These are phyloP conservation scores for Enteromius mattozi DNA, from an alignment of 2,797 vertebrate genomes.

Conservation along the genomic window DNA sequence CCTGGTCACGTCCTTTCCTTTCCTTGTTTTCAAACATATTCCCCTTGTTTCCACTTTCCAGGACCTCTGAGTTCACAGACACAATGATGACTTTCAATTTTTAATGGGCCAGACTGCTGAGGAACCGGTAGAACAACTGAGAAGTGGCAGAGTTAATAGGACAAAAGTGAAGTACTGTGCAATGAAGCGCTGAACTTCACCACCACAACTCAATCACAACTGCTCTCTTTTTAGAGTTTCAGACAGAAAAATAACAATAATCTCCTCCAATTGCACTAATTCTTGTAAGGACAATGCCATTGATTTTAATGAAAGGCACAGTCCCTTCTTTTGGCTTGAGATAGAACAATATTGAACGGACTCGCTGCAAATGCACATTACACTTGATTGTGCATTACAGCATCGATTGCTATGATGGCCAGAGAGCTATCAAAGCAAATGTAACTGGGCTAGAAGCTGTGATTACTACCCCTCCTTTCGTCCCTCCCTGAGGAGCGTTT, in stretches of 20 bases:
- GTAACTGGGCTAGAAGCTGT: constrained; percentile 42
- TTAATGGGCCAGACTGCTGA: constrained; percentile 27
- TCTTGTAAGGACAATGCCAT: constrained; percentile 54
- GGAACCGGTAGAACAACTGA: neutral
- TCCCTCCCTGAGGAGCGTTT: constrained; percentile 11
- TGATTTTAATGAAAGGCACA: constrained; percentile 55
- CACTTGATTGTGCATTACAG: constrained; percentile 57
- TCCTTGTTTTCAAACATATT: neutral
- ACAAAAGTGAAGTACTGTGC: constrained; percentile 6
- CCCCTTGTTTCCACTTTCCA: neutral
- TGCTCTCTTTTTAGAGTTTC: constrained; percentile 20
- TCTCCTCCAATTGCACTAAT: constrained; percentile 39
- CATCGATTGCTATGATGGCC: constrained; percentile 42
- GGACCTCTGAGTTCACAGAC: constrained; percentile 14
- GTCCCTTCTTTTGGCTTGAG: constrained; percentile 28
- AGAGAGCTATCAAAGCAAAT: constrained; percentile 43
- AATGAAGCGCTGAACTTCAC: constrained; percentile 27
- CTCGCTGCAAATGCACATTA: constrained; percentile 49
- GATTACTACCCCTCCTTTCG: constrained; percentile 33
- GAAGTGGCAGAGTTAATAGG: constrained; percentile 21
- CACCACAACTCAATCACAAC: constrained; percentile 33
- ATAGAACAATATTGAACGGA: constrained; percentile 43
- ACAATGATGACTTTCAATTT: constrained; percentile 6
- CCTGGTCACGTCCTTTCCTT: too few species aligned
- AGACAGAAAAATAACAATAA: constrained; percentile 40